phyloP scores from a whole-genome alignment of 2,797 vertebrate species.

The Craterocephalus amniculus region DNA sequence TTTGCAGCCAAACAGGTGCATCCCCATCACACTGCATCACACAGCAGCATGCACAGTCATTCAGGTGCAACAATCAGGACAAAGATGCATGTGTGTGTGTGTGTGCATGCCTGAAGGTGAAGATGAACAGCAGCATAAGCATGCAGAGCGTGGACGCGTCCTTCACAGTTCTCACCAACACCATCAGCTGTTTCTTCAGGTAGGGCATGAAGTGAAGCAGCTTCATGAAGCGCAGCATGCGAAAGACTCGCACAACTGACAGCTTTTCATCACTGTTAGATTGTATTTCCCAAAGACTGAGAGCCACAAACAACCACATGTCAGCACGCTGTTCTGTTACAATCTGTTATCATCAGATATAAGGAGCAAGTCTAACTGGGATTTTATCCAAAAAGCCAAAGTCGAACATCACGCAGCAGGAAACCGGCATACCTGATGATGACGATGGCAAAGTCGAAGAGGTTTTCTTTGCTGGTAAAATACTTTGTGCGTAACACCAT shows the following conservation, averaged over 20 bases:
- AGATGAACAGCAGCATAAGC: slow-evolving; percentile 90
- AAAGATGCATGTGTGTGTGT: too few species aligned
- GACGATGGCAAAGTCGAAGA: slow-evolving; percentile 24
- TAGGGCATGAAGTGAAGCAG: background rate
- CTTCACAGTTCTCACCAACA: slow-evolving; percentile 90
- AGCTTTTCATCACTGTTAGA: slow-evolving; percentile 86
- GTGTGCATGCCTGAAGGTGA: slow-evolving; percentile 86
- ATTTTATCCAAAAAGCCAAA: background rate
- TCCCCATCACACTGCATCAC: too few species aligned
- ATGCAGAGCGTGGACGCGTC: slow-evolving; percentile 89
- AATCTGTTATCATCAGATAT: background rate
- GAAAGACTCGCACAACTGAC: slow-evolving; percentile 87
- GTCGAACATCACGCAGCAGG: background rate
- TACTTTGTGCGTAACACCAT: background rate
- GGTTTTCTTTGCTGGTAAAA: background rate
- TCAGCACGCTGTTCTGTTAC: background rate
- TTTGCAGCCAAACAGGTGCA: too few species aligned
- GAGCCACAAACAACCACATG: slow-evolving; percentile 17
- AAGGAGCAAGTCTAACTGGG: too few species aligned
- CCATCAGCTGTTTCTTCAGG: background rate
- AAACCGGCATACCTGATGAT: slow-evolving; percentile 40
- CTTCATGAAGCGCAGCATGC: slow-evolving; percentile 84
- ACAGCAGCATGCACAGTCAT: too few species aligned
- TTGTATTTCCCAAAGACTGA: slow-evolving; percentile 89
- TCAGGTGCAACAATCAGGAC: too few species aligned